phyloP scores from a whole-genome alignment of 2,888 invertebrate genomes.

The Iselma pallidipennis region DNA sequence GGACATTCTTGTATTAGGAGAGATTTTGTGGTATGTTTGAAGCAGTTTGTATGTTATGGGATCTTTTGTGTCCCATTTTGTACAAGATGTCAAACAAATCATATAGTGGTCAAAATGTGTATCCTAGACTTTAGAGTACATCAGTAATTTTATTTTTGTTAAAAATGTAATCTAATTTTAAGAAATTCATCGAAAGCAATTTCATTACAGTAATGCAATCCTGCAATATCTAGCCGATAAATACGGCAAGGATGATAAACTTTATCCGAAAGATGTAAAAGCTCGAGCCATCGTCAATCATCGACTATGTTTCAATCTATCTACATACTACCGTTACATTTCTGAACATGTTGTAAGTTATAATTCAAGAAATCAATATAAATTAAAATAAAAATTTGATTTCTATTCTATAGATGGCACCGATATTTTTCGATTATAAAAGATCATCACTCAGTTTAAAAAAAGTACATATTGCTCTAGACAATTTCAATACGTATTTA shows the following conservation, averaged over 20 bases:
- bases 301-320: slow-evolving; percentile 76
- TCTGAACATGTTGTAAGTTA: slow-evolving; percentile 65
- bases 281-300: slow-evolving; percentile 77
- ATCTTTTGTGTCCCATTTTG: too few species aligned
- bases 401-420: slow-evolving; percentile 64
- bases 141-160: too few species aligned
- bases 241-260: slow-evolving; percentile 65
- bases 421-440: slow-evolving; percentile 77
- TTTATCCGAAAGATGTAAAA: slow-evolving; percentile 75
- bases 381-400: not conserved
- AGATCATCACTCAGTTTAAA: slow-evolving; percentile 69
- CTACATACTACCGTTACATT: slow-evolving; percentile 73
- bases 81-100: too few species aligned
- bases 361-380: not conserved
- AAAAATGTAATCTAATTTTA: too few species aligned
- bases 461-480: slow-evolving; percentile 68
- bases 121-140: too few species aligned
- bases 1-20: too few species aligned
- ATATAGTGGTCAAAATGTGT: too few species aligned
- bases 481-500: slow-evolving; percentile 70
- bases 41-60: too few species aligned
- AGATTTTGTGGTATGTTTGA: too few species aligned
- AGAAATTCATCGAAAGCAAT: too few species aligned
- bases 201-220: slow-evolving; percentile 61
- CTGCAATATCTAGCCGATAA: slow-evolving; percentile 77